Percentiles rank a stretch among this genome's conserved stretches.
Conservation (phyloP, 2,797 vertebrate genomes). For the Phataginus tetradactyla region DNA sequence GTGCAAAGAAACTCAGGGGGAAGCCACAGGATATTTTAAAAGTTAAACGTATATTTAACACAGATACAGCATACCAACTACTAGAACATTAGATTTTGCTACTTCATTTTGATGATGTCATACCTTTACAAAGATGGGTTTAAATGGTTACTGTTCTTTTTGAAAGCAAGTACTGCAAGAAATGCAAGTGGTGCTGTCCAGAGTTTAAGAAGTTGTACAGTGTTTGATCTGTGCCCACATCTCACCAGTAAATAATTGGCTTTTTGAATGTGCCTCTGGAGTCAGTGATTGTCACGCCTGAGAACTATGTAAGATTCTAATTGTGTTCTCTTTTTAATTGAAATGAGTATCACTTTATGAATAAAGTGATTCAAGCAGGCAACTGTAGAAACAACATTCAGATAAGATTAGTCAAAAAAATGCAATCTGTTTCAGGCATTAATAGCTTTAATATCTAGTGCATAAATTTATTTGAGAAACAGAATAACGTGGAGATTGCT, state of each 20-base stretch:
- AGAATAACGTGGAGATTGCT: neutral
- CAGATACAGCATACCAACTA: neutral
- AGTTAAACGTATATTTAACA: neutral
- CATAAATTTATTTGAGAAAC: conserved; percentile 12
- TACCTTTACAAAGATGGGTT: neutral
- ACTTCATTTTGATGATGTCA: neutral
- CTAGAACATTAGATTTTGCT: neutral
- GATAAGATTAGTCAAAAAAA: conserved; percentile 55
- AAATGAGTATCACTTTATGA: conserved; percentile 49
- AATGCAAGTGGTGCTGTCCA: neutral
- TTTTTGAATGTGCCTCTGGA: neutral
- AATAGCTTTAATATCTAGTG: conserved; percentile 25
- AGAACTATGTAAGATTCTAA: conserved; percentile 26
- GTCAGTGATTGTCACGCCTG: neutral
- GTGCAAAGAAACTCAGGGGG: neutral
- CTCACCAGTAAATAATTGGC: neutral
- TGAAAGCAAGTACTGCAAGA: neutral
- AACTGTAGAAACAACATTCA: conserved; percentile 46
- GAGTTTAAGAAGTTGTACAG: neutral
- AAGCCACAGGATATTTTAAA: neutral
- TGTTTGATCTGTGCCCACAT: neutral
- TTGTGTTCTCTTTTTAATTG: conserved; percentile 45
- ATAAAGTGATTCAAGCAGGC: neutral
- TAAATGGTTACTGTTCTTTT: neutral
- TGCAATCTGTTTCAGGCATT: conserved; percentile 1